Conservation (phyloP, 2,888 invertebrate species). For the Lasioglossum lativentre region DNA sequence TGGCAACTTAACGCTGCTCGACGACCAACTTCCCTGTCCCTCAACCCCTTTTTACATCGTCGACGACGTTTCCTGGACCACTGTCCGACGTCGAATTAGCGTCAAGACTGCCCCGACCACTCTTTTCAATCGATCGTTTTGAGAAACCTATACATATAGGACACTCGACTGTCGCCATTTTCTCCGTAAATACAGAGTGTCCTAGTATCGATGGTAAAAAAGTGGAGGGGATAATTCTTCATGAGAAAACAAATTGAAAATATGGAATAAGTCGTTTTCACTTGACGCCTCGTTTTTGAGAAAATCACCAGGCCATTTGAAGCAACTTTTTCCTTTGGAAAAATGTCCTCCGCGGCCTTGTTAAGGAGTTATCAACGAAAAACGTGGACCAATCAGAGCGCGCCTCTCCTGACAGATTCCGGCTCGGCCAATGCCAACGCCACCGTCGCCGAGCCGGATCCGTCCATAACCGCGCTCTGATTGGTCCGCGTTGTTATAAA, state of each 20-base stretch:
- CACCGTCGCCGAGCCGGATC: no score
- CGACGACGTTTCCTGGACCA: background rate
- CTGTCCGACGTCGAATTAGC: constrained; percentile 30
- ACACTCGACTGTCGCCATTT: background rate
- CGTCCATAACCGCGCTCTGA: no score
- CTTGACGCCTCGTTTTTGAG: background rate
- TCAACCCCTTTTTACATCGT: constrained; percentile 1
- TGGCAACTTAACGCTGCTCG: constrained; percentile 6
- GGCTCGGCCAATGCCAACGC: no score
- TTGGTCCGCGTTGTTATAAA: no score
- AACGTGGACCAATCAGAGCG: no score
- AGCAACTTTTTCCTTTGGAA: background rate
- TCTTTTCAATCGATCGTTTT: background rate
- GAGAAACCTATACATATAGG: background rate
- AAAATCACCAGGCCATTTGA: background rate
- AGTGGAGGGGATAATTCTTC: background rate
- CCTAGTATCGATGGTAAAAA: background rate
- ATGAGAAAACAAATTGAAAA: background rate
- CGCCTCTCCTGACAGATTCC: no score
- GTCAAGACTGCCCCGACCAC: background rate
- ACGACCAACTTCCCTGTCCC: constrained; percentile 10
- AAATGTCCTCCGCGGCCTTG: background rate
- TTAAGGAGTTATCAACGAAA: background rate
- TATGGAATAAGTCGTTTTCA: no score
- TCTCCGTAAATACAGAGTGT: background rate